These are phyloP conservation scores for Trachemys scripta DNA, from an alignment of 2,113 vertebrate genomes.

Conservation along the genomic window DNA sequence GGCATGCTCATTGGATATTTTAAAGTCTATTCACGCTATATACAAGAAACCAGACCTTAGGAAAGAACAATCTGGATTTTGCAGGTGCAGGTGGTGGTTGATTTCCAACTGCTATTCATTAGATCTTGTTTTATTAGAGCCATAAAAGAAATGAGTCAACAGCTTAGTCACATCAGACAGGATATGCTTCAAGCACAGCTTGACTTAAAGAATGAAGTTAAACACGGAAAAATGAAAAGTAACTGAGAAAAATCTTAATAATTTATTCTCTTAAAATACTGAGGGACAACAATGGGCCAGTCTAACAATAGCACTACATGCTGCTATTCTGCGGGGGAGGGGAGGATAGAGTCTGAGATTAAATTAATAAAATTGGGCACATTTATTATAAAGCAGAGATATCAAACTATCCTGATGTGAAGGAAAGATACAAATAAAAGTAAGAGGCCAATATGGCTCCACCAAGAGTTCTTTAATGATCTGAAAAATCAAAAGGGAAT, in stretches of 20 bases:
- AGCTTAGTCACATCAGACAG: slow-evolving; percentile 70
- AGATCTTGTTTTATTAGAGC: slow-evolving; percentile 47
- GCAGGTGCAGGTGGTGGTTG: slow-evolving; percentile 46
- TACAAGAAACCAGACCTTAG: slow-evolving; percentile 32
- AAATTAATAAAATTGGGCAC: neutral
- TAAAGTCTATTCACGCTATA: slow-evolving; percentile 16
- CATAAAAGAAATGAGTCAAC: slow-evolving; percentile 75
- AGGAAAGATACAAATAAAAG: neutral
- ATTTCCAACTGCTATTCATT: slow-evolving; percentile 55
- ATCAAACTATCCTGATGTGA: neutral
- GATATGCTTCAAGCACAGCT: slow-evolving; percentile 48
- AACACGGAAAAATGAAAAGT: slow-evolving; percentile 48
- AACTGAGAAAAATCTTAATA: slow-evolving; percentile 5
- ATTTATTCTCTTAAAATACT: slow-evolving; percentile 3
- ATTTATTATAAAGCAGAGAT: fast-evolving
- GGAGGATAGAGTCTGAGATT: neutral
- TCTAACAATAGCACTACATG: fast-evolving
- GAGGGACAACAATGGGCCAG: neutral
- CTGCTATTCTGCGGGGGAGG: neutral
- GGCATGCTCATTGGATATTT: neutral
- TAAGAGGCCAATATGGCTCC: neutral
- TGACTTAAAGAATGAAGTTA: slow-evolving; percentile 54
- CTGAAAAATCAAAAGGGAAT: neutral
- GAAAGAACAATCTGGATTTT: slow-evolving; percentile 37
- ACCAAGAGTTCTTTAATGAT: neutral